Base-by-base conservation (phyloP, 2,797 vertebrate genomes). In the Falco berigora region DNA sequence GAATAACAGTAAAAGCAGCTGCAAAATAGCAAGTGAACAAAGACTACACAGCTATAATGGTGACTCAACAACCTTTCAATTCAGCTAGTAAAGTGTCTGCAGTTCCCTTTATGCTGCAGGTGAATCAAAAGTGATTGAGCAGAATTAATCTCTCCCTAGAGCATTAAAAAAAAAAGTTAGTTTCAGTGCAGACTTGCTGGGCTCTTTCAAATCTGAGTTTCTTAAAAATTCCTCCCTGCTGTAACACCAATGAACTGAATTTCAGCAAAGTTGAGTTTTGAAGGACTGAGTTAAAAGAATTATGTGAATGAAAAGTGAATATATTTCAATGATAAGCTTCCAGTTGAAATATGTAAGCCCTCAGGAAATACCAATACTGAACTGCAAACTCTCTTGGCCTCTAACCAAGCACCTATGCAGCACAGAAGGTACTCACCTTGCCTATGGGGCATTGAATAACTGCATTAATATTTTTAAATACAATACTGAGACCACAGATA, bases 101-200 rank as follows among this genome's bases (percentile, higher is more conserved):
- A 93, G 90, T 90, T 97, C 75, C 79, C 90, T 86, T 97, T 96
- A 85, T 89, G 92, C 94, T 96, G 96, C 91, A 97, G 95, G 96
- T 95, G 95, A 98, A 97, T 97, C 94, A 96, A 96, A 98, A 97
- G 94, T 95, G 96, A 97, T 96, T 77, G 69, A 97, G 96, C 84
- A 95, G 96, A 97, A 97, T 98, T 97, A 97, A 96, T 96, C 96
- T 97, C 92, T 97, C 96, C 96, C 97, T 93, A 91, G 92, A 97
- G 94, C 96, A 95, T 97, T 96, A 92, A 92, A 95, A 96, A 95
- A 40, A 40, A 97, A 91, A 59, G 86, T 95, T 96, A 82, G 96
- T 77, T 95, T 88, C 75, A 86, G 74, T 40, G 28, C 53, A 68
- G 62, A 61, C 66, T 92, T 84, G 46, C 58, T 92, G 77, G 87